Conservation (phyloP, 2,888 invertebrate species). For the Lasioglossum malachurum region DNA sequence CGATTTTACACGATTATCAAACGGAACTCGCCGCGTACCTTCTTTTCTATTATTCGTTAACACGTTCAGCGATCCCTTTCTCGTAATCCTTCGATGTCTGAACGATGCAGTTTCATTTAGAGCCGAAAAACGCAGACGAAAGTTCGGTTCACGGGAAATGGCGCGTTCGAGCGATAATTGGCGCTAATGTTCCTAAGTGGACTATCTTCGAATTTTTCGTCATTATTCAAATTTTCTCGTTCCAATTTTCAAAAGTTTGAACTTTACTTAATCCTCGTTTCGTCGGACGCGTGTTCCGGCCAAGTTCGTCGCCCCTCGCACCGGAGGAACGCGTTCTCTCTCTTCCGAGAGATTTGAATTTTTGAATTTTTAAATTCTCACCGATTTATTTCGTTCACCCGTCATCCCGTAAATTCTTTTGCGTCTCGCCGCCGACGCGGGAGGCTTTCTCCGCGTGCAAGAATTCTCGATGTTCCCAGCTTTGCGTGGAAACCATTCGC, state of each 20-base stretch:
- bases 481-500: conserved; percentile 17
- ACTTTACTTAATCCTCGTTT: conserved; percentile 33
- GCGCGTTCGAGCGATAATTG: conserved; percentile 84
- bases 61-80: conserved; percentile 3
- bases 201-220: conserved; percentile 73
- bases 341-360: conserved; percentile 78
- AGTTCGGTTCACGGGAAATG: conserved; percentile 81
- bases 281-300: conserved; percentile 17
- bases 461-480: not conserved
- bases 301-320: conserved; percentile 9
- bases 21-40: conserved; percentile 18
- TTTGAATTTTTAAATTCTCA: conserved; percentile 83
- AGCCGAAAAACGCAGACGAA: conserved; percentile 54
- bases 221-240: conserved; percentile 67
- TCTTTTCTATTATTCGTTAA: conserved; percentile 13
- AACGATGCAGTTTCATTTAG: conserved; percentile 20
- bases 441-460: conserved; percentile 6
- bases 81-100: conserved; percentile 1
- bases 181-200: conserved; percentile 82
- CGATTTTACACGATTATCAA: conserved; percentile 52
- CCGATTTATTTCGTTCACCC: conserved; percentile 58
- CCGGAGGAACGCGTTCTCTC: conserved; percentile 8
- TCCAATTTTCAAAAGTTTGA: conserved; percentile 58
- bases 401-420: conserved; percentile 33
- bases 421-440: conserved; percentile 22